Base-by-base conservation (phyloP, 2,888 invertebrate genomes). In the Protonemura montana region DNA sequence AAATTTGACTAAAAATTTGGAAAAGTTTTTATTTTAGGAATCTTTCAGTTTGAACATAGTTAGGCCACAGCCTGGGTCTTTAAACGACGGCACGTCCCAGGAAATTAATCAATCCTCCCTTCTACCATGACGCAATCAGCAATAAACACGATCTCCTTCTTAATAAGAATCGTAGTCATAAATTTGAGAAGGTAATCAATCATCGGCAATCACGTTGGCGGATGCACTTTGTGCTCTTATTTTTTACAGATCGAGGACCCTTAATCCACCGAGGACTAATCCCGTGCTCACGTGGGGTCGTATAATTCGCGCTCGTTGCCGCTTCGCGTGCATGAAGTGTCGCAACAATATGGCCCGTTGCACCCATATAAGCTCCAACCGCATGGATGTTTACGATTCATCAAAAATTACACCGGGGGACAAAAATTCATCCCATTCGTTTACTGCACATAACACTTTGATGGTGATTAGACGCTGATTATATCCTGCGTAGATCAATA, bases 381-480 rank as follows among this genome's bases (percentile, higher is more conserved):
- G 5, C 59, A 59, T 13, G 21, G 59, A 59, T 59, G 59, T 59
- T 59, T 59, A 59, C 59, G 59, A 59, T 2, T 21, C 3, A 21
- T 10, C 59, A 21, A 59, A 35, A 59, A 21, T 59, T 59, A 59
- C 59, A n/a, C n/a, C n/a, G n/a, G n/a, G 13, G 59, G 13, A 3
- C 59, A 59, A 59, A 1, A 59, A 59, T 59, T 21, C 59, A 59
- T 21, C 1, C 21, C 16, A 59, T 59, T 21, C 59, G 59, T 59
- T 59, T 59, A 59, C 59, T 59, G 59, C 59, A 59, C 59, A 59
- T 59, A 59, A 59, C 59, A 59, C 59, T 59, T 59, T 59, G 59
- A 59, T 13, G 59, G 59, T 59, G 59, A 59, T 59, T 59, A 59
- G 59, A 59, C 16, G 59, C 7, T 59, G 7, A 59, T 59, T 59